These are phyloP conservation scores for Peucedramus taeniatus DNA, from an alignment of 2,113 vertebrate genomes.

Conservation along the genomic window DNA sequence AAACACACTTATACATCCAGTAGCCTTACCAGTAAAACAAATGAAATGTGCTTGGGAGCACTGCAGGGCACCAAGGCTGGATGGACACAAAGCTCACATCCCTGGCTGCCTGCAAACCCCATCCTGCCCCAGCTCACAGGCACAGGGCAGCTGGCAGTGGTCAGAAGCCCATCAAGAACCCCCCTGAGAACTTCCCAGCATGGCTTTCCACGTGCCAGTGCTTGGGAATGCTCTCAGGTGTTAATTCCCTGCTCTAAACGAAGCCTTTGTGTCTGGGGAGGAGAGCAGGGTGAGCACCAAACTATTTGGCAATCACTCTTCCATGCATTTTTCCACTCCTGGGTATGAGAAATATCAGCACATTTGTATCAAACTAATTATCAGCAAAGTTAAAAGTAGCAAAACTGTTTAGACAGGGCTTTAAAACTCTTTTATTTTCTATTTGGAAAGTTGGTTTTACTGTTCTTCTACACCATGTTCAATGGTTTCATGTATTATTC, in stretches of 20 bases:
- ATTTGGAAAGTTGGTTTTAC: neutral
- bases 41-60: neutral
- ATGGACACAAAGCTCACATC: neutral
- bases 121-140: neutral
- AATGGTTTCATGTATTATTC: neutral
- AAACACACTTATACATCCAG: neutral
- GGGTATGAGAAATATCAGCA: neutral
- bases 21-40: neutral
- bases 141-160: neutral
- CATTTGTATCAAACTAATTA: neutral
- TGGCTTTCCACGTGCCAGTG: accelerated
- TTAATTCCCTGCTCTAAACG: neutral
- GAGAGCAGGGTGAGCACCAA: neutral
- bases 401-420: neutral
- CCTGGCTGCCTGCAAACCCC: neutral
- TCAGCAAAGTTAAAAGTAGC: neutral
- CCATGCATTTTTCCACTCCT: neutral
- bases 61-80: neutral
- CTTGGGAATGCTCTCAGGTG: accelerated
- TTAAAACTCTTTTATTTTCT: neutral
- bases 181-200: neutral
- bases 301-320: neutral
- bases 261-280: neutral
- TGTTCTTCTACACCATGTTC: neutral
- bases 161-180: neutral